phyloP scores from a whole-genome alignment of 2,113 vertebrate species.

The Caloenas nicobarica region DNA sequence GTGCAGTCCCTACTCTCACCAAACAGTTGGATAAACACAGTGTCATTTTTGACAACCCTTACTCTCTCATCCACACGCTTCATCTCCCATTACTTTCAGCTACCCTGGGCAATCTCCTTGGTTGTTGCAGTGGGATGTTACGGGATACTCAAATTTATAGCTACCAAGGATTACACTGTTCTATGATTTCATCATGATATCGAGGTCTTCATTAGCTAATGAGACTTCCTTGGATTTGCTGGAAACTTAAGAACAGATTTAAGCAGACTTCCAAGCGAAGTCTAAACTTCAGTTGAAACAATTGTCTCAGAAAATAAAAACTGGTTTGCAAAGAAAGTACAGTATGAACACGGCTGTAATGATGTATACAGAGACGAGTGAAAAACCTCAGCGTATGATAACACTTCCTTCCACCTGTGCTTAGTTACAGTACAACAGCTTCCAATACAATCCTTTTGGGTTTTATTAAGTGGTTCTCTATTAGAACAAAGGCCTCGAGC shows the following conservation, averaged over 20 bases:
- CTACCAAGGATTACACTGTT: background rate
- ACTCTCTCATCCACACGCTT: background rate
- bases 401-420: background rate
- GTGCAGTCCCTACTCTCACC: background rate
- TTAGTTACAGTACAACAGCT: background rate
- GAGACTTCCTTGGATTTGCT: background rate
- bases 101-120: background rate
- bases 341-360: too few relatives aligned
- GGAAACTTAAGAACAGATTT: background rate
- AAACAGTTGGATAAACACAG: background rate
- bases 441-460: background rate
- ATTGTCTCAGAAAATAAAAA: background rate
- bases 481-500: background rate
- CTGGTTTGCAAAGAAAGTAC: background rate
- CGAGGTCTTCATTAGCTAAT: rapidly evolving
- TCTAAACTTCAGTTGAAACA: rapidly evolving
- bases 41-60: rapidly evolving
- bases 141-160: background rate
- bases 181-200: background rate
- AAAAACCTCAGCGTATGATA: background rate
- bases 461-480: background rate
- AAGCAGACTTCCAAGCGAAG: rapidly evolving
- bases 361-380: background rate
- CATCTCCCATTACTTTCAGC: background rate
- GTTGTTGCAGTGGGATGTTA: background rate